Base-by-base conservation (phyloP, 1,140 invertebrate genomes). In the Conopomorpha cramerella region DNA sequence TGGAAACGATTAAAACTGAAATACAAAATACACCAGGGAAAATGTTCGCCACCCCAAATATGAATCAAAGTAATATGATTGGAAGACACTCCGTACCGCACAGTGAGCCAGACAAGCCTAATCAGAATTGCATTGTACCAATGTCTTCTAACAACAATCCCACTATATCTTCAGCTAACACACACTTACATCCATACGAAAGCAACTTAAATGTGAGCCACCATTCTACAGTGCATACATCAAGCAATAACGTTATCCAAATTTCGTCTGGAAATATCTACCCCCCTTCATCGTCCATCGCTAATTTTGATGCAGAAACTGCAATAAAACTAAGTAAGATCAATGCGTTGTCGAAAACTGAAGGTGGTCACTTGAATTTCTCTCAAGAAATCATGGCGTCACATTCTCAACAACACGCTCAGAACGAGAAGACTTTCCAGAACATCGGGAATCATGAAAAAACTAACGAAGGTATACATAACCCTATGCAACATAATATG, bases 341-440 rank as follows among this genome's bases (percentile, higher is more conserved):
- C 19, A 76, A 72, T 51, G 64, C 71, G 8, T 45, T 76, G 18
- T 72, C 71, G 14, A 76, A 76, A 47, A 44, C 71, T 8, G 71
- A 72, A 56, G 62, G 62, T 16, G 71, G 71, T 1, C 71, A 71
- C 45, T 49, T 72, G 39, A 76, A 71, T 36, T 76, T 73, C 37
- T 70, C 64, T 2, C 71, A 67, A 56, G 71, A 76, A 53, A 71
- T 76, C 33, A 72, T 76, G 64, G 56, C 67, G 34, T 63, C 71
- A n/a, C 71, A 76, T 51, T 60, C 71, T 2, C 70, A 71, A 39
- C 67, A 73, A 39, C 56, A 72, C 51, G 36, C 46, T 6, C 66
- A 70, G 31, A 71, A 55, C 47, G 71, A 76, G 17, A 76, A 76
- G 41, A 47, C 32, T 43, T 76, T 72, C 44, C 71, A 76, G 51